Evolutionary conservation across 1,140 invertebrate species (phyloP), one percentile per base, ranked within the genome.

Genomic region (Vollenhovia emeryi): DNA sequence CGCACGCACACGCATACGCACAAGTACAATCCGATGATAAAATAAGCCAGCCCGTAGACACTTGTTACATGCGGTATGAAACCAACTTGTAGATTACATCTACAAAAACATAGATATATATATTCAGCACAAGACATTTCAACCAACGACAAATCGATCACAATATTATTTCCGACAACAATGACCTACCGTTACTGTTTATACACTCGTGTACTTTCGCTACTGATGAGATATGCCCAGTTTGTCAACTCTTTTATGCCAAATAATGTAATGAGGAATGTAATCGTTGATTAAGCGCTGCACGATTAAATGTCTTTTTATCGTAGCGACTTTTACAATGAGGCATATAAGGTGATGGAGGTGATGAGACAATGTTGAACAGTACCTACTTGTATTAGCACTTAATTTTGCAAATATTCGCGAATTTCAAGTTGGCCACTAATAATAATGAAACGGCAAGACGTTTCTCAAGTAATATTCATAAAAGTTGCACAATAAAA

Each of bases 21-120:
- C 82, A 90, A 83, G 11, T 84, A 91, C 11, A 84, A 60, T 88
- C 87, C 85, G 85, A 85, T 86, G 75, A 90, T 85, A 84, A 36
- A 36, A 5, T 84, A 90, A 91, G 86, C 87, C 87, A 92, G 87
- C 82, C 87, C 84, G 80, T 87, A 89, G 73, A 84, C 64, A 88
- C 84, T 84, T 87, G 62, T 91, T 33, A 86, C 21, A 84, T 59
- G 36, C 45, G 71, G 84, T 21, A 59, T 24, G 11, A 33, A 27
- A 73, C 18, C 33, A 73, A 71, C 11, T 33, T 82, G 36, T 50
- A 64, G 52, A 60, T 62, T 52, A 7, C 13, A 43, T 69, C 45
- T 83, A 79, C 57, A 71, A 74, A 87, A 87, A n/a, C n/a, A n/a
- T n/a, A n/a, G n/a, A n/a, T n/a, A n/a, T n/a, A n/a, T 40, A 80